A percentile compares a stretch with the other conserved stretches of the same genome.
Conservation (phyloP, 2,113 vertebrate genomes). For the Symphodus melops region DNA sequence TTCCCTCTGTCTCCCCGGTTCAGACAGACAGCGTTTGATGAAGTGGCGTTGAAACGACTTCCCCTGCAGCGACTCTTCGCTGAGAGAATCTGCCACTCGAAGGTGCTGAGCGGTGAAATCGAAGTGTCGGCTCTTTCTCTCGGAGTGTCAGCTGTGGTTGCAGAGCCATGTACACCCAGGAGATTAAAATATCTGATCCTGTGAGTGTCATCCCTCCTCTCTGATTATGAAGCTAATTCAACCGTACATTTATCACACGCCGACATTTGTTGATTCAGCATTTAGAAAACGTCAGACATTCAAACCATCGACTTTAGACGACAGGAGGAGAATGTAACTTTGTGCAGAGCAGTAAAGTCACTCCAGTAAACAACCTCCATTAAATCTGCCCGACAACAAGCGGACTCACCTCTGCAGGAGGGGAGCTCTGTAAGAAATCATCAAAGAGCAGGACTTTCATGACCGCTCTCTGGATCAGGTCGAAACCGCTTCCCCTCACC, state of each 20-base stretch:
- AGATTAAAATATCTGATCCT: too few relatives aligned
- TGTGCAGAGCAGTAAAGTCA: neutral
- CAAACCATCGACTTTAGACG: too few relatives aligned
- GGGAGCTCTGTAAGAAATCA: conserved; percentile 37
- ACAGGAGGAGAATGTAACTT: conserved; percentile 8
- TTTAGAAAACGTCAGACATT: too few relatives aligned
- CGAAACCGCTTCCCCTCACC: conserved; percentile 88
- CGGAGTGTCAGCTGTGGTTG: neutral
- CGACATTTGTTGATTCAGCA: too few relatives aligned
- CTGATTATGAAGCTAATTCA: too few relatives aligned
- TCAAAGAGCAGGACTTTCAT: conserved; percentile 83
- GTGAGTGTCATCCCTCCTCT: too few relatives aligned
- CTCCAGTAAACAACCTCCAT: neutral
- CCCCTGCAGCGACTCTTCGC: conserved; percentile 42
- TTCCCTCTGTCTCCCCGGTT: conserved; percentile 16
- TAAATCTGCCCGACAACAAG: neutral
- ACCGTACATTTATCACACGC: too few relatives aligned
- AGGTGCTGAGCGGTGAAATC: conserved; percentile 42
- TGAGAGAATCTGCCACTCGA: conserved; percentile 44
- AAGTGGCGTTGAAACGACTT: conserved; percentile 27
- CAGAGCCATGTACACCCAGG: neutral
- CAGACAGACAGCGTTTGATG: conserved; percentile 52
- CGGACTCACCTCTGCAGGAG: conserved; percentile 62
- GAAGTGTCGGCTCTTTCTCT: neutral
- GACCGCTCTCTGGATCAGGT: conserved; percentile 89